Conservation (phyloP, 2,888 invertebrate genomes). For the Diloba caeruleocephala region DNA sequence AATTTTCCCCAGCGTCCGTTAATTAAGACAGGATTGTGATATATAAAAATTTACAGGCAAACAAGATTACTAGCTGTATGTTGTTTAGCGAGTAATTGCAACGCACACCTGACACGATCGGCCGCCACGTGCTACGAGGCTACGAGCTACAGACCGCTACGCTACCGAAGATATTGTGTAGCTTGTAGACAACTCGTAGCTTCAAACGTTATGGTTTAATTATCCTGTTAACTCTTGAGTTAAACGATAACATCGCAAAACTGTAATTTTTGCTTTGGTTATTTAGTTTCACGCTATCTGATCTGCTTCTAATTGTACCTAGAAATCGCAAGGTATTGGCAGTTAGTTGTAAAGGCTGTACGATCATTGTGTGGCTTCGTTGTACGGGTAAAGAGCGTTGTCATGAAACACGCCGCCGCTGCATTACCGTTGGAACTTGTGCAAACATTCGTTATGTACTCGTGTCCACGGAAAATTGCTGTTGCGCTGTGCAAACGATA, state of each 20-base stretch:
- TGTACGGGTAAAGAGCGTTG: slow-evolving; percentile 35
- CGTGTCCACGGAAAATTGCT: slow-evolving; percentile 59
- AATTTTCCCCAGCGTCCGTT: neutral
- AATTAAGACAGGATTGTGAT: slow-evolving; percentile 5
- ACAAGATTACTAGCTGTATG: slow-evolving; percentile 71
- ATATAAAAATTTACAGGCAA: slow-evolving; percentile 54
- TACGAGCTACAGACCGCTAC: slow-evolving; percentile 49
- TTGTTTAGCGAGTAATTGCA: slow-evolving; percentile 78
- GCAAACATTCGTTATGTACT: slow-evolving; percentile 63
- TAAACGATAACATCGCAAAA: slow-evolving; percentile 16
- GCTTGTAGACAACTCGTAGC: slow-evolving; percentile 13
- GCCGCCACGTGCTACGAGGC: slow-evolving; percentile 65
- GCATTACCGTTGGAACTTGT: slow-evolving; percentile 54
- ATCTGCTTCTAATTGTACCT: slow-evolving; percentile 52
- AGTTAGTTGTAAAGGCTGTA: slow-evolving; percentile 36
- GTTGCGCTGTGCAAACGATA: slow-evolving; percentile 46
- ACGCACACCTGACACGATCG: slow-evolving; percentile 73
- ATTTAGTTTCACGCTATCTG: slow-evolving; percentile 34
- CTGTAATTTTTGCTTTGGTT: slow-evolving; percentile 42
- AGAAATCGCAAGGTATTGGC: slow-evolving; percentile 50
- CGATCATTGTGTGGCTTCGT: slow-evolving; percentile 42
- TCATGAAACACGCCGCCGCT: slow-evolving; percentile 38
- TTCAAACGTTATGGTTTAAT: too few relatives aligned
- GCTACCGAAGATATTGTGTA: slow-evolving; percentile 25
- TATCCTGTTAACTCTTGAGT: neutral